Base-by-base conservation (phyloP, 2,113 vertebrate species). In the Anarhynchus alexandrinus region DNA sequence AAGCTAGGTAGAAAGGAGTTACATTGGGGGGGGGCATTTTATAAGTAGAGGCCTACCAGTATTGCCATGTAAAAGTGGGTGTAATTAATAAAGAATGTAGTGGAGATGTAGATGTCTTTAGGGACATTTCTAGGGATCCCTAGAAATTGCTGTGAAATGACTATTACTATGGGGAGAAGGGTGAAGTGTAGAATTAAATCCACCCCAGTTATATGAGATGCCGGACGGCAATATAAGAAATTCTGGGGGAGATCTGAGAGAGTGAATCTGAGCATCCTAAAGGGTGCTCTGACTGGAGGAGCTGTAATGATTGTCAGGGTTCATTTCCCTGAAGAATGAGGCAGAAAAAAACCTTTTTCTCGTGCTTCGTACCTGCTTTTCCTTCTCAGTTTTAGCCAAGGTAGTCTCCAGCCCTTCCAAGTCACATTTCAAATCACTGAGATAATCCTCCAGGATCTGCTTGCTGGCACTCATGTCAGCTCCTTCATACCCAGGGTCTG, bases 321-420 rank as follows among this genome's bases (percentile, higher is more conserved):
- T 93, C 25, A 58, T 88, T 92, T 76, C 38, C 21, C 47, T 79
- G 47, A 76, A 86, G 58, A 86, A 65, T 15, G 26, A 42, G 10
- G 40, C 36, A 74, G 40, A 45, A 84, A 69, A 84, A 47, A 38
- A 1, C 0, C 19, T 47, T 23, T 45, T 16, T 86, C 12, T 58
- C 17, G 1, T 42, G 22, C 32, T 85, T 87, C 66, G 11, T 77
- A 96, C 93, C 64, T 97, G 95, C 67, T 97, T 98, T 86, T 97
- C 92, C 55, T 97, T 97, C 82, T 98, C 43, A 0, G 51, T 96
- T 96, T 97, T 97, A 62, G 79, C 93, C 82, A 97, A 82, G 1
- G 62, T 97, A 45, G 84, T 91, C 64, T 98, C 94, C 29, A 97
- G 84, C 21, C 94, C 95, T 80, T 98, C 93, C 11, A 97, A 90